Base-by-base conservation (phyloP, 2,113 vertebrate species). In the Corvus cornix region DNA sequence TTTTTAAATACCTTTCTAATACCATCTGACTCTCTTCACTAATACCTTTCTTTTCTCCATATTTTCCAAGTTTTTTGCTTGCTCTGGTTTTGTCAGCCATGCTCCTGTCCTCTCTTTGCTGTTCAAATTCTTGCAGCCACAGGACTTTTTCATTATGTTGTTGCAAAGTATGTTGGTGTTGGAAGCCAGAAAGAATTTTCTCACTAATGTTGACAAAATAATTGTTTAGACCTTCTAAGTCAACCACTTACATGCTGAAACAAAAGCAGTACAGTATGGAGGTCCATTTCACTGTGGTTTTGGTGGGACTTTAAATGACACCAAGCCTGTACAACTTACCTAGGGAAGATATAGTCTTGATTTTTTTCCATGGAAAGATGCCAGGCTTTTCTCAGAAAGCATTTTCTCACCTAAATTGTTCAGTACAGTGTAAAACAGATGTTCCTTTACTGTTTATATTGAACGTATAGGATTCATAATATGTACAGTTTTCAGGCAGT, bases 401-500 rank as follows among this genome's bases (percentile, higher is more conserved):
- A 0, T 67, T 96, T 91, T 90, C 41, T 92, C 41, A 56, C 56
- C 52, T 64, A 35, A 72, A 79, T 84, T 2, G 2, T 48, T 88
- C 55, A 27, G 20, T 67, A 39, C 41, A 53, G 73, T 46, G 31
- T 75, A 81, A 86, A 85, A 60, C 31, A 70, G 70, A 78, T 94
- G 60, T 78, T 93, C 55, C 90, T 93, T 79, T 73, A 87, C 73
- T 64, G 69, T 75, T 93, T 84, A 73, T 92, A 64, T 89, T 51
- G 49, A 91, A 91, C 53, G 55, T 87, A 56, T 14, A 96, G 72
- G 62, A 79, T 68, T 96, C 86, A 44, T 93, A 93, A 89, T 95
- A 91, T 80, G 76, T 94, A 22, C 46, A 58, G 52, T 74, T 94
- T 94, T 90, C 70, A 93, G 90, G 68, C 56, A 89, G 68, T 86